phyloP scores from a whole-genome alignment of 1,140 invertebrate species.

The Mya arenaria region DNA sequence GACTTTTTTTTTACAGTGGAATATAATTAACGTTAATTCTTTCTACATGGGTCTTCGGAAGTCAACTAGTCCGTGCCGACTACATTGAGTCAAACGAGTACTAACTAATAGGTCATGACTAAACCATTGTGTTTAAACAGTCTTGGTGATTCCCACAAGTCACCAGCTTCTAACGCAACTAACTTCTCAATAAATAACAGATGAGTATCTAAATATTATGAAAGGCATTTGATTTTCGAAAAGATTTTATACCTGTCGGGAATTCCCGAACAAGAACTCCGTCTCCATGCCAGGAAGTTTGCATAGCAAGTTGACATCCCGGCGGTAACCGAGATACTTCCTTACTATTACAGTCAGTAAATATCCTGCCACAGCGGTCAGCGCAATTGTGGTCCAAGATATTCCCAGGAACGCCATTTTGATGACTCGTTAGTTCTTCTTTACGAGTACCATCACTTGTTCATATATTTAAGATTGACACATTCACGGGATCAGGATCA shows the following conservation, averaged over 20 bases:
- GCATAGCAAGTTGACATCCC: background rate
- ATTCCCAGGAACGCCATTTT: constrained; percentile 16
- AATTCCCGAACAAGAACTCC: constrained; percentile 34
- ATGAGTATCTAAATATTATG: background rate
- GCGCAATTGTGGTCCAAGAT: background rate
- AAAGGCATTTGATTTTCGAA: background rate
- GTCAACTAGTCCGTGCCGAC: no score
- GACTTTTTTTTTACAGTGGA: no score
- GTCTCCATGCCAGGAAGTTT: constrained; percentile 24
- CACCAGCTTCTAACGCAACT: no score
- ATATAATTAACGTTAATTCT: no score
- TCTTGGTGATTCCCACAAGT: no score
- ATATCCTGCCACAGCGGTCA: background rate
- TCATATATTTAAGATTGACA: background rate
- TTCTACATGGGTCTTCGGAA: no score
- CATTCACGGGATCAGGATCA: background rate
- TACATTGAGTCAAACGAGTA: no score
- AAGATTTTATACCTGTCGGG: constrained; percentile 22
- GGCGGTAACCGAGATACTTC: background rate
- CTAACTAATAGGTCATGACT: background rate
- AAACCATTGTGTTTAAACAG: background rate
- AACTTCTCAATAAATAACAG: no score
- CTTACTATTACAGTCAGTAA: background rate
- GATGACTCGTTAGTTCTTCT: background rate
- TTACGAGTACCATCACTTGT: background rate